A percentile compares a stretch with the other conserved stretches of the same genome.
Conservation (phyloP, 2,888 invertebrate genomes). For the Elmis aenea region DNA sequence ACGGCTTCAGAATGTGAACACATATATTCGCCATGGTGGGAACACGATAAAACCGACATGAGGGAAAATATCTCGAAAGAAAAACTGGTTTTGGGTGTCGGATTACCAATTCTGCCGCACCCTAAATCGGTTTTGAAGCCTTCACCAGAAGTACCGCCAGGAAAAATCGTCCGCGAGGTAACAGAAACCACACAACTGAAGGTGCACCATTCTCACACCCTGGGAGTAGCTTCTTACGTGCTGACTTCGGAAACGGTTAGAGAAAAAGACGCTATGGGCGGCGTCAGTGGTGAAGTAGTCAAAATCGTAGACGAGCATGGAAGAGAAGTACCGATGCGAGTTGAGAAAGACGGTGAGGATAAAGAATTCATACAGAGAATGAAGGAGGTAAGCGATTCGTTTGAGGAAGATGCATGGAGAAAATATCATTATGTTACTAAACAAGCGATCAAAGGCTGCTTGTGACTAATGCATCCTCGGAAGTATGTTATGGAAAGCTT, state of each 20-base stretch:
- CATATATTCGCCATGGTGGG: conserved; percentile 53
- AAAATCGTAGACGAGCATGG: conserved; percentile 6
- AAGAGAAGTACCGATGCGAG: conserved; percentile 11
- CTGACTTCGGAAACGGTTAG: conserved; percentile 49
- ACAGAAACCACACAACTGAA: conserved; percentile 50
- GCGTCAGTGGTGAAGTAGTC: conserved; percentile 22
- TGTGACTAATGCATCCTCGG: conserved; percentile 38
- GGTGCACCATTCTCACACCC: conserved; percentile 50
- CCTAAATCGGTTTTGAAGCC: conserved; percentile 39
- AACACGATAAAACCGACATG: conserved; percentile 48
- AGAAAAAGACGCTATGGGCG: conserved; percentile 36
- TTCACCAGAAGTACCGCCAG: conserved; percentile 45
- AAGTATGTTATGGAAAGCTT: background rate
- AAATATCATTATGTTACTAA: conserved; percentile 52
- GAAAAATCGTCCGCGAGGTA: conserved; percentile 50
- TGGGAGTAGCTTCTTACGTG: conserved; percentile 53
- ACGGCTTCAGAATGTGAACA: conserved; percentile 63
- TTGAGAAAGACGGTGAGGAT: conserved; percentile 32
- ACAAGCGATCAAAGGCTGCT: conserved; percentile 55
- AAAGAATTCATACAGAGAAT: conserved; percentile 43
- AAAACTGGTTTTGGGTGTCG: conserved; percentile 46
- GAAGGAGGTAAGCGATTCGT: conserved; percentile 49
- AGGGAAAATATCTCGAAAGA: conserved; percentile 41
- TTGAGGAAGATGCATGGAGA: conserved; percentile 46
- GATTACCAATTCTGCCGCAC: conserved; percentile 42